Evolutionary conservation across 2,797 vertebrate species (phyloP).

Genomic region (Manis crassicaudata): DNA sequence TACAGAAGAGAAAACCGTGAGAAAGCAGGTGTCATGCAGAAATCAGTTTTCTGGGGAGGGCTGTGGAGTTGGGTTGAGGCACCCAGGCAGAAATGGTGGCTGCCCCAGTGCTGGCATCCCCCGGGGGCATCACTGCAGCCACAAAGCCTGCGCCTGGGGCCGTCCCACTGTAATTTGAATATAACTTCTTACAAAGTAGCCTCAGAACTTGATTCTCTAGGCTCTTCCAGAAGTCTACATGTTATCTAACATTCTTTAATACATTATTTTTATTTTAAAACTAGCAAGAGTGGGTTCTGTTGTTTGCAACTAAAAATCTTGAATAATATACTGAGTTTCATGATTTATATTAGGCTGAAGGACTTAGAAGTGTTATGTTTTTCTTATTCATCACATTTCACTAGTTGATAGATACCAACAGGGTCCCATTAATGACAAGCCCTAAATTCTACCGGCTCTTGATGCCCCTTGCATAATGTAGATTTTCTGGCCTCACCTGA

Average conservation of each 20-base stretch:
- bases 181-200: neutral
- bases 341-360: neutral
- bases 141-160: too few species aligned
- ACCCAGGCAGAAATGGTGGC: neutral
- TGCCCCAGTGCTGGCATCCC: neutral
- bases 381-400: slow-evolving; percentile 3
- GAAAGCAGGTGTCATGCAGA: slow-evolving; percentile 18
- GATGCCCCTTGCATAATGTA: neutral
- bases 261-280: slow-evolving; percentile 29
- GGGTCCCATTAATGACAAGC: neutral
- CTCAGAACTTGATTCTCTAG: neutral
- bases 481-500: neutral
- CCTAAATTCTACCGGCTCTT: neutral
- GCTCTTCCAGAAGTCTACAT: neutral
- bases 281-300: slow-evolving; percentile 18
- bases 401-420: neutral
- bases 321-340: neutral
- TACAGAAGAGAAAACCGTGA: neutral
- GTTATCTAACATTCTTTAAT: neutral
- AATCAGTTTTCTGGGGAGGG: neutral
- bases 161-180: neutral
- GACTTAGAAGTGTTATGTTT: slow-evolving; percentile 35
- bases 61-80: neutral
- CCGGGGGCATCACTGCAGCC: neutral
- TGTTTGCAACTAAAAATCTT: slow-evolving; percentile 11